Base-by-base conservation (phyloP, 2,113 vertebrate species). In the Oriolus oriolus region DNA sequence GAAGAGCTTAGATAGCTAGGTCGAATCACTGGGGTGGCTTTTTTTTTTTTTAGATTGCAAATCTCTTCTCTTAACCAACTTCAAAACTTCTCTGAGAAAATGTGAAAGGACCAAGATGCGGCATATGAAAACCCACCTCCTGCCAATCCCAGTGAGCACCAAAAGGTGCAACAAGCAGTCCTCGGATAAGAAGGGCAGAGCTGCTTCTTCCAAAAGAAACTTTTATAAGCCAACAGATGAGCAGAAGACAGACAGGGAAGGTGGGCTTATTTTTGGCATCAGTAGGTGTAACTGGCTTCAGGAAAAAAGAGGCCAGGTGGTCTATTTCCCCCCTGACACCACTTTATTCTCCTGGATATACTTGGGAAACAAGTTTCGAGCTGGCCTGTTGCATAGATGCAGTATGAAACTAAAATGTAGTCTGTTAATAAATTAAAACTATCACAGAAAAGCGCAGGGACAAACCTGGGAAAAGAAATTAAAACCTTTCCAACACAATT, bases 211-310 rank as follows among this genome's bases (percentile, higher is more conserved):
- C 24, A 21, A 50, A 92, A 84, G 7, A 61, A 86, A 61, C 70
- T 91, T 91, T 31, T 26, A 22, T 16, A 61, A 44, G 45, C 45
- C 80, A 86, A 73, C 8, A 80, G 37, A 69, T 27, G 1, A 15
- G 31, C 2, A 5, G 54, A 71, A 76, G 41, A 82, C 44, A 84
- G 74, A 63, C 20, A 77, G 60, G 75, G 41, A 84, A 87, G 65
- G 52, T 93, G 81, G 93, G 60, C 64, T 90, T 92, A 84, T 44
- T 95, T 95, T 47, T 91, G 80, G 73, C 10, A 10, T n/a, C 37
- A 74, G 84, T 44, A 56, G 63, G 52, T 81, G n/a, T 54, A 87
- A 86, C n/a, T 47, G n/a, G 27, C 42, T 78, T 35, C 52, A 78
- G 45, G 76, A 71, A 73, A 87, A 93, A 64, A 80, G 79, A 60